These are phyloP conservation scores for Salvelinus alpinus DNA, from an alignment of 2,113 vertebrate species.

Conservation along the genomic window DNA sequence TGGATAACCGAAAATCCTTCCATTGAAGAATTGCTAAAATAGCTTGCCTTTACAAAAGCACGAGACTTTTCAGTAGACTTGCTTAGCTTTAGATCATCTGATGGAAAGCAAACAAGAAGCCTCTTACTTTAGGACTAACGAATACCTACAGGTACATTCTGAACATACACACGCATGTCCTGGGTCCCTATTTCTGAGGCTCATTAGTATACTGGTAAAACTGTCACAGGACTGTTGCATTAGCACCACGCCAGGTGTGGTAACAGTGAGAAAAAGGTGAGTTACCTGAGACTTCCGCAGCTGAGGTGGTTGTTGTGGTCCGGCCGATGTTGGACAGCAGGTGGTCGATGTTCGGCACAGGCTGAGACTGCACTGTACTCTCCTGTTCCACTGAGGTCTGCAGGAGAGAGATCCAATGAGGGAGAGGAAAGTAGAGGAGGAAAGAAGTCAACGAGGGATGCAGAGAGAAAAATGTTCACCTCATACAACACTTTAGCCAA, in stretches of 20 bases:
- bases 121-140: constrained; percentile 31
- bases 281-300: constrained; percentile 98
- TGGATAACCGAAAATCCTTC: constrained; percentile 13
- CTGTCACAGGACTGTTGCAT: not conserved
- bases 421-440: no score
- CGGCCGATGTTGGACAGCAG: constrained; percentile 98
- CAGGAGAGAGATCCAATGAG: not conserved
- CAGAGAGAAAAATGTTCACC: no score
- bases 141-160: constrained; percentile 4
- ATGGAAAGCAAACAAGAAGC: constrained; percentile 36
- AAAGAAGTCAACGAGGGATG: no score
- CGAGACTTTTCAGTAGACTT: constrained; percentile 44
- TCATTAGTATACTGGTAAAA: not conserved
- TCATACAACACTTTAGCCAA: no score
- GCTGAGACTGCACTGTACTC: constrained; percentile 94
- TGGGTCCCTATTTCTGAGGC: not conserved
- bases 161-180: not conserved
- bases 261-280: constrained; percentile 14
- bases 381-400: constrained; percentile 94
- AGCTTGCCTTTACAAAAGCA: constrained; percentile 45
- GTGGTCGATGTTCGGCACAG: constrained; percentile 99
- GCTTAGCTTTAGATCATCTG: constrained; percentile 34
- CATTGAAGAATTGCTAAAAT: constrained; percentile 58
- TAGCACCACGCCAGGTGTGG: not conserved
- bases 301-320: constrained; percentile 82